A percentile compares a stretch with the other conserved stretches of the same genome.
Evolutionary conservation across 2,797 vertebrate species (phyloP).

Genomic region (Labroides dimidiatus): DNA sequence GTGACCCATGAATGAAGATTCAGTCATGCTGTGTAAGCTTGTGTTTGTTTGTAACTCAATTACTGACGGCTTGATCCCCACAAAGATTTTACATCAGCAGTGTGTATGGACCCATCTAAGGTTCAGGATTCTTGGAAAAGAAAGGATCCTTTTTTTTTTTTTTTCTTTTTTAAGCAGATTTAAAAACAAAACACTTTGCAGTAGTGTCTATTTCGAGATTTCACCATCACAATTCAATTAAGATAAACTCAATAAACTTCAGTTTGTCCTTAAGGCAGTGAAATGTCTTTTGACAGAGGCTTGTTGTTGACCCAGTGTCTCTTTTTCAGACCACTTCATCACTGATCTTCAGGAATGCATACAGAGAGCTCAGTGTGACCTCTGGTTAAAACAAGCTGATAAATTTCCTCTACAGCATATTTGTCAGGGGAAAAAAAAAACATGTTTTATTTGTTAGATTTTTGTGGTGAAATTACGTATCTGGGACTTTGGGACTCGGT

Average conservation of each 20-base stretch:
- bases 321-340: not conserved
- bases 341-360: not conserved
- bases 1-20: not conserved
- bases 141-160: too few species aligned
- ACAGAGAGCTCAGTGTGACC: not conserved
- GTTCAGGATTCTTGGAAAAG: too few species aligned
- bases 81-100: too few species aligned
- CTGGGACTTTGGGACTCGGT: not conserved
- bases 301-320: conserved; percentile 4
- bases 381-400: not conserved
- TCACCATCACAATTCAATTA: conserved; percentile 30
- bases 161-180: not conserved
- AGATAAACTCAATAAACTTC: conserved; percentile 46
- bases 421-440: not conserved
- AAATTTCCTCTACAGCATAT: not conserved
- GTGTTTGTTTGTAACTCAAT: conserved; percentile 10
- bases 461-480: not conserved
- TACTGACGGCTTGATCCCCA: conserved; percentile 25
- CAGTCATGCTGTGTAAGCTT: conserved; percentile 11
- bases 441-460: not conserved
- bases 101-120: too few species aligned
- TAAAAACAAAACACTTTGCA: conserved; percentile 10
- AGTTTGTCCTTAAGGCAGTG: conserved; percentile 13
- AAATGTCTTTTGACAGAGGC: conserved; percentile 18
- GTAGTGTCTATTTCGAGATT: conserved; percentile 32